phyloP scores from a whole-genome alignment of 2,888 invertebrate genomes.

The Noctua pronuba region DNA sequence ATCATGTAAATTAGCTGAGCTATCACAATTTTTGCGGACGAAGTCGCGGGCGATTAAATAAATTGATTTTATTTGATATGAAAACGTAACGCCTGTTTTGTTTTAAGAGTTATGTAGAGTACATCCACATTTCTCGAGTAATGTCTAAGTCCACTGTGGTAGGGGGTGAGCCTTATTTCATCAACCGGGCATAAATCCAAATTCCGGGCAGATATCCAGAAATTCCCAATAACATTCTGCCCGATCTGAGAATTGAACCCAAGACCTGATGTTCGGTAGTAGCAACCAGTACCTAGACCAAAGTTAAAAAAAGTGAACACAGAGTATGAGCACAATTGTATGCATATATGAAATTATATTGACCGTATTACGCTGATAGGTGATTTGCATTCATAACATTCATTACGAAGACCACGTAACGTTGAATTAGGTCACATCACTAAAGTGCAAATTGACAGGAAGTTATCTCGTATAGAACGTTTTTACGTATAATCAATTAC shows the following conservation, averaged over 20 bases:
- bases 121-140: neutral
- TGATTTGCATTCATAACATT: slow-evolving; percentile 8
- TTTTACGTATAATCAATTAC: slow-evolving; percentile 28
- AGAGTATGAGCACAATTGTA: neutral
- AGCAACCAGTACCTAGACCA: neutral
- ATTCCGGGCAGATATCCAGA: neutral
- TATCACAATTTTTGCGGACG: too few species aligned
- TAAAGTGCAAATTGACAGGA: slow-evolving; percentile 24
- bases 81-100: neutral
- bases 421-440: neutral
- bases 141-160: neutral
- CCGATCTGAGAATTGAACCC: neutral
- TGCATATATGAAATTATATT: neutral
- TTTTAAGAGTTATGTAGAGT: neutral
- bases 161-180: neutral
- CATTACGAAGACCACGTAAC: slow-evolving; percentile 9
- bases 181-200: neutral
- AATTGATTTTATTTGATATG: neutral
- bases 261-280: neutral
- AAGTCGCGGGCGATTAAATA: too few species aligned
- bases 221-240: neutral
- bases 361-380: neutral
- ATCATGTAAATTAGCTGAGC: too few species aligned
- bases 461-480: neutral
- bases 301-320: neutral